Percentiles rank a stretch among this genome's conserved stretches.
Evolutionary conservation across 2,113 vertebrate genomes (phyloP).

Genomic region (Mus musculus): DNA sequence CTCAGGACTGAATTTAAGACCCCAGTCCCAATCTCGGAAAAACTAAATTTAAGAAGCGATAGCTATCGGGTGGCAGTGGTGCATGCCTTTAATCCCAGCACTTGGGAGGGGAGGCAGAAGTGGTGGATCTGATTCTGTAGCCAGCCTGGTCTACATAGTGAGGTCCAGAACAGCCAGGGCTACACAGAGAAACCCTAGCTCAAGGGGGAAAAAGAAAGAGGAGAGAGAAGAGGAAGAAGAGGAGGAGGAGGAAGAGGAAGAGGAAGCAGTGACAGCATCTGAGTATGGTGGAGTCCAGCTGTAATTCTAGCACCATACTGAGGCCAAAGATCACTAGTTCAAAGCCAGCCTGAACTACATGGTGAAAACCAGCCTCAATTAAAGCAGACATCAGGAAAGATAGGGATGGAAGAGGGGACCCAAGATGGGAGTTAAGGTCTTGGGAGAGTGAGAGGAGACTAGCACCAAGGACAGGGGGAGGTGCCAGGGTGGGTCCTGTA

Average conservation of each 20-base stretch:
- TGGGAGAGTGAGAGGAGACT: background rate
- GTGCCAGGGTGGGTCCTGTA: conserved; percentile 51
- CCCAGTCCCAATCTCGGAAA: background rate
- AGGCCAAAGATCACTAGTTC: background rate
- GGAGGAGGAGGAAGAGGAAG: no score
- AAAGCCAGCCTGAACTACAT: background rate
- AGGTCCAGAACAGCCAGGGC: no score
- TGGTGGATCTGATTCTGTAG: background rate
- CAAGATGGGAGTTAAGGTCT: background rate
- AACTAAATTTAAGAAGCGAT: conserved; percentile 12
- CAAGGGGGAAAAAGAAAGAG: no score
- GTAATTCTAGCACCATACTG: background rate
- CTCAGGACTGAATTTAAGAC: background rate
- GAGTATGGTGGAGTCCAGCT: background rate
- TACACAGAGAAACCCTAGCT: background rate
- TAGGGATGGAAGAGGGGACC: background rate
- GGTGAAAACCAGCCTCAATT: background rate
- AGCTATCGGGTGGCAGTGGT: background rate
- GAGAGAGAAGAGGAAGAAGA: no score
- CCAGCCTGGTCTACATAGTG: background rate
- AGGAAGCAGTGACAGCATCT: background rate
- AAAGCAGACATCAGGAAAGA: background rate
- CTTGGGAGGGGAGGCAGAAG: background rate
- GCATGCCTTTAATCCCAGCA: background rate
- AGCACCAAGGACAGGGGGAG: background rate